phyloP scores from a whole-genome alignment of 30 jellyfish, hydroid and myxozoan species.

The Aurelia sp. region DNA sequence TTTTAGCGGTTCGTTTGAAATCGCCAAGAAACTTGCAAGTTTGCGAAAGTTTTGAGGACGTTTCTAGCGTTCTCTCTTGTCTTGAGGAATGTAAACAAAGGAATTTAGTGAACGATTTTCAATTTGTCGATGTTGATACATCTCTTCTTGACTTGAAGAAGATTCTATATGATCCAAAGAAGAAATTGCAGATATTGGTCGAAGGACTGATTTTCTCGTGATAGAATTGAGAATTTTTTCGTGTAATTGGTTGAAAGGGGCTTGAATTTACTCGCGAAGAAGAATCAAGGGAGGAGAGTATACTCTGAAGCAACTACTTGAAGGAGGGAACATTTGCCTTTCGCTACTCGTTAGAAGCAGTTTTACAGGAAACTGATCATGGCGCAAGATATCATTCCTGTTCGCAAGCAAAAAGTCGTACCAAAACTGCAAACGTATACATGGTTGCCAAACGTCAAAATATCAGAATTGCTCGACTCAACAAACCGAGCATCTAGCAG shows the following conservation, averaged over 20 bases:
- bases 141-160: no score
- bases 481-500: constrained; percentile 1
- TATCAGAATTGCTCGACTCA: constrained; percentile 44
- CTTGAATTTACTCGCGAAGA: no score
- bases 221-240: no score
- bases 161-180: no score
- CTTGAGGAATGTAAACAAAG: constrained; percentile 10
- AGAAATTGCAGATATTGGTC: no score
- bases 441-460: constrained; percentile 48
- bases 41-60: background rate
- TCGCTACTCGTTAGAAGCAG: background rate
- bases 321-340: no score
- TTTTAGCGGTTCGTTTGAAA: background rate
- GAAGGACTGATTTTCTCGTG: no score
- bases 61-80: background rate
- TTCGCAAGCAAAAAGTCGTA: background rate
- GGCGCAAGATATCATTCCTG: constrained; percentile 4
- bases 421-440: constrained; percentile 18
- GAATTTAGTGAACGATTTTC: no score
- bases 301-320: no score
- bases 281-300: no score
- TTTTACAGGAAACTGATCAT: background rate
- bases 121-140: no score
- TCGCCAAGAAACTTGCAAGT: background rate
- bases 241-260: no score